phyloP scores from a whole-genome alignment of 1,140 invertebrate species.

The Rhagoletis zephyria region DNA sequence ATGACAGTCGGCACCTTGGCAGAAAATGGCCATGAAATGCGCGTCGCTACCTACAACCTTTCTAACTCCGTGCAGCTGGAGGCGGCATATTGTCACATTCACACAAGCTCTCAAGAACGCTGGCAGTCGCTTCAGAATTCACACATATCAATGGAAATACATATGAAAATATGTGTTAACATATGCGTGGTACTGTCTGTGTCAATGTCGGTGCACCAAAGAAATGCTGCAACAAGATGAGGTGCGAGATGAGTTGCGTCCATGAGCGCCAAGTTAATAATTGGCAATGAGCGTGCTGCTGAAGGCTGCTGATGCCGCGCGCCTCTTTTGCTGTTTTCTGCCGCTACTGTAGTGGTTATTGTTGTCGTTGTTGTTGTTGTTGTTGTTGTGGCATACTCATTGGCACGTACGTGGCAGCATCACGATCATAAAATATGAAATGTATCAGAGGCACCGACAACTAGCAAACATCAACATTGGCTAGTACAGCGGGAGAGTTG shows the following conservation, averaged over 20 bases:
- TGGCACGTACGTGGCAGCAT: conserved; percentile 40
- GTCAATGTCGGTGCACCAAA: conserved; percentile 27
- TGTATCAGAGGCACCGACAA: conserved; percentile 48
- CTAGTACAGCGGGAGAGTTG: background rate
- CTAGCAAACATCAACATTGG: background rate
- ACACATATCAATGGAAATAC: background rate
- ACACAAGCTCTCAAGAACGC: background rate
- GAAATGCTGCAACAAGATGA: conserved; percentile 2
- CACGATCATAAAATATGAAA: conserved; percentile 39
- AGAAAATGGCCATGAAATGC: conserved; percentile 36
- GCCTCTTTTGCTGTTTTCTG: background rate
- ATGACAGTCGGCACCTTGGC: conserved; percentile 10
- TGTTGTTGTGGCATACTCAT: conserved; percentile 30
- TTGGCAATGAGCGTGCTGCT: conserved; percentile 30
- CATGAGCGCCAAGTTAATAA: conserved; percentile 47
- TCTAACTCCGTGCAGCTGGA: background rate
- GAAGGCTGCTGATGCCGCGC: background rate
- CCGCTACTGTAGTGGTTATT: background rate
- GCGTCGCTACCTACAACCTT: background rate
- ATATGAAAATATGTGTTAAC: background rate
- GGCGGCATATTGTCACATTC: background rate
- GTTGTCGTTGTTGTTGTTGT: conserved; percentile 9
- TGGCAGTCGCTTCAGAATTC: background rate
- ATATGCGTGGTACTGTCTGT: background rate
- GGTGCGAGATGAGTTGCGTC: conserved; percentile 25